phyloP scores from a whole-genome alignment of 2,113 vertebrate genomes.

The Siphamia tubifer region DNA sequence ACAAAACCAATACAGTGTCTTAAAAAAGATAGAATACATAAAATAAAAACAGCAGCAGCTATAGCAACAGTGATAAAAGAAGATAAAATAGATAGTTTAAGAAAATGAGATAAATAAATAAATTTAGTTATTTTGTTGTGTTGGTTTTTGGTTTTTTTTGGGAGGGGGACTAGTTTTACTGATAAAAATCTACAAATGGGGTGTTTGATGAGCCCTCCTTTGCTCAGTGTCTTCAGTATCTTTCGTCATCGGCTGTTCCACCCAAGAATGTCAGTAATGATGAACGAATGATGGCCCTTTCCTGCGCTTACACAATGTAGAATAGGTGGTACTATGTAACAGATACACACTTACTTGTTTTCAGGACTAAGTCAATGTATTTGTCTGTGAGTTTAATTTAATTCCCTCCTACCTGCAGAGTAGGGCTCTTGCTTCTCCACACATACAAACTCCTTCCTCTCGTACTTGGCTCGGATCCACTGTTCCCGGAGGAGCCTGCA shows the following conservation, averaged over 20 bases:
- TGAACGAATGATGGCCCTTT: neutral
- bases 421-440: conserved; percentile 91
- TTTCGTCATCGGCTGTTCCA: neutral
- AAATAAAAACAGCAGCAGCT: too few species aligned
- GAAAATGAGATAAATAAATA: too few species aligned
- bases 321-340: conserved; percentile 2
- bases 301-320: neutral
- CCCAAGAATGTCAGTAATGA: neutral
- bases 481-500: conserved; percentile 89
- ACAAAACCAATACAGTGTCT: too few species aligned
- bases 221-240: neutral
- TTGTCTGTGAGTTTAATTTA: neutral
- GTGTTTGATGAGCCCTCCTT: neutral
- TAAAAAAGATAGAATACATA: too few species aligned
- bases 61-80: too few species aligned
- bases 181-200: too few species aligned
- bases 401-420: conserved; percentile 84
- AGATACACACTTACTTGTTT: neutral
- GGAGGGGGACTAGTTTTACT: too few species aligned
- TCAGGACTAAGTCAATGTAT: neutral
- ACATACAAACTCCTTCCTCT: conserved; percentile 87
- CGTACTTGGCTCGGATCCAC: conserved; percentile 94
- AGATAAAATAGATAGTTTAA: too few species aligned
- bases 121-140: too few species aligned
- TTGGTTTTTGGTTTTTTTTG: too few species aligned